These are phyloP conservation scores for Scomber colias DNA, from an alignment of 2,113 vertebrate species.

Conservation along the genomic window DNA sequence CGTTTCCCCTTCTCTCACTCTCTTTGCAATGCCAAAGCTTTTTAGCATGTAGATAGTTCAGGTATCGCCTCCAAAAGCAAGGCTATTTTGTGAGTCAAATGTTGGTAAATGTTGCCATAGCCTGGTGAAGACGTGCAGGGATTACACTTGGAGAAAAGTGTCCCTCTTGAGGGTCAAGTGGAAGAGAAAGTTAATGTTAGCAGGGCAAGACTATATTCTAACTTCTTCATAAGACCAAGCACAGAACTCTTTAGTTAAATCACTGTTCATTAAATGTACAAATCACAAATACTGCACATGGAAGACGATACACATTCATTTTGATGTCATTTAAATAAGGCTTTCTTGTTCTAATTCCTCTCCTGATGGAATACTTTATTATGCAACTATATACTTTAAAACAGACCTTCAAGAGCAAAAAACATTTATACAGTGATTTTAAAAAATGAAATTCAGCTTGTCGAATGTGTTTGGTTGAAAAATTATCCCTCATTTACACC, in stretches of 20 bases:
- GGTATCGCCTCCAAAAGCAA: conserved; percentile 28
- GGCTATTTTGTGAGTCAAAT: conserved; percentile 65
- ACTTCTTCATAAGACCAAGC: background rate
- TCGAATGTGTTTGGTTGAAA: conserved; percentile 16
- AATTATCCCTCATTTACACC: conserved; percentile 25
- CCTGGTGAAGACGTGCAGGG: conserved; percentile 29
- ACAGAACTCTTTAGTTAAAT: background rate
- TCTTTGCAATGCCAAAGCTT: conserved; percentile 22
- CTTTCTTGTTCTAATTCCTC: conserved; percentile 6
- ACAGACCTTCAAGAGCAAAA: conserved; percentile 24
- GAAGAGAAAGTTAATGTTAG: conserved; percentile 39
- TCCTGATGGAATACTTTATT: background rate
- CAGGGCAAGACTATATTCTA: background rate
- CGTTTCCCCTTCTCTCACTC: background rate
- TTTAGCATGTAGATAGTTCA: conserved; percentile 58
- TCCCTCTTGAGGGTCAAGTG: conserved; percentile 27
- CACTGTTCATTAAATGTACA: background rate
- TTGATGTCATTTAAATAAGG: conserved; percentile 17
- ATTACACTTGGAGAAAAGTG: conserved; percentile 29
- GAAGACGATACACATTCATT: background rate
- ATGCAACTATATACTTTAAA: background rate
- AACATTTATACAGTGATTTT: conserved; percentile 2
- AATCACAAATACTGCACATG: background rate
- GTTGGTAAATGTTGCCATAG: conserved; percentile 43
- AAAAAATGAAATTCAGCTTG: conserved; percentile 17